These are phyloP conservation scores for Bhutanitis thaidina DNA, from an alignment of 2,888 invertebrate genomes.

Conservation along the genomic window DNA sequence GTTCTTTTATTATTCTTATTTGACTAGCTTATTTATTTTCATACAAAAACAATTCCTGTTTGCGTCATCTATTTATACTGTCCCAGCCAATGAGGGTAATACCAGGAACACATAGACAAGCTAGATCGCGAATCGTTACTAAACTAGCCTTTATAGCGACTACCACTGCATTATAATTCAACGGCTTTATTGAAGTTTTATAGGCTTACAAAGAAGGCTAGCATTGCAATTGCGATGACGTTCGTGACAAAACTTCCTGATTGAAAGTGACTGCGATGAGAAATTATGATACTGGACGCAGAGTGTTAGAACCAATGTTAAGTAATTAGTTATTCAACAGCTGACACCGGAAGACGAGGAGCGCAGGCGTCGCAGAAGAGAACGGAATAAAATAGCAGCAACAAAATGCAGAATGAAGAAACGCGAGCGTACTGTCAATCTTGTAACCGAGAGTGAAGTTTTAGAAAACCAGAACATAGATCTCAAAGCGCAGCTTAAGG, in stretches of 20 bases:
- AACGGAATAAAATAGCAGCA: slow-evolving; percentile 96
- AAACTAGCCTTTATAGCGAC: slow-evolving; percentile 55
- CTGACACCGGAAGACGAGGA: slow-evolving; percentile 96
- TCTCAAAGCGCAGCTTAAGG: slow-evolving; percentile 88
- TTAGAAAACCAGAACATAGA: slow-evolving; percentile 92
- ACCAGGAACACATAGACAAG: slow-evolving; percentile 28
- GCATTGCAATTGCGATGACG: slow-evolving; percentile 59
- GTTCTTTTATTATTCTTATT: too few relatives aligned
- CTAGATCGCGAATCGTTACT: slow-evolving; percentile 56
- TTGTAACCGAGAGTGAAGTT: slow-evolving; percentile 92
- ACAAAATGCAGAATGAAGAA: slow-evolving; percentile 97
- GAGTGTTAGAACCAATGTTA: slow-evolving; percentile 20
- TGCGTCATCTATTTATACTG: slow-evolving; percentile 7
- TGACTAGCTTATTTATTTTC: too few relatives aligned
- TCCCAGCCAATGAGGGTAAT: slow-evolving; percentile 22
- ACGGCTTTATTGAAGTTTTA: slow-evolving; percentile 74
- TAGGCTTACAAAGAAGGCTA: slow-evolving; percentile 60
- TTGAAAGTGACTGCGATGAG: slow-evolving; percentile 56
- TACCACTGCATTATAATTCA: slow-evolving; percentile 60
- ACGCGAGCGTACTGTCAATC: slow-evolving; percentile 91
- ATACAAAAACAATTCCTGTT: too few relatives aligned
- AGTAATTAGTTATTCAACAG: slow-evolving; percentile 55
- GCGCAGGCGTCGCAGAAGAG: slow-evolving; percentile 89
- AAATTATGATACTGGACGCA: slow-evolving; percentile 35
- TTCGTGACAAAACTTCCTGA: slow-evolving; percentile 69